Percentiles rank a stretch among this genome's conserved stretches.
phyloP scores from a whole-genome alignment of 2,888 invertebrate genomes.

The Linnaemya tessellans region DNA sequence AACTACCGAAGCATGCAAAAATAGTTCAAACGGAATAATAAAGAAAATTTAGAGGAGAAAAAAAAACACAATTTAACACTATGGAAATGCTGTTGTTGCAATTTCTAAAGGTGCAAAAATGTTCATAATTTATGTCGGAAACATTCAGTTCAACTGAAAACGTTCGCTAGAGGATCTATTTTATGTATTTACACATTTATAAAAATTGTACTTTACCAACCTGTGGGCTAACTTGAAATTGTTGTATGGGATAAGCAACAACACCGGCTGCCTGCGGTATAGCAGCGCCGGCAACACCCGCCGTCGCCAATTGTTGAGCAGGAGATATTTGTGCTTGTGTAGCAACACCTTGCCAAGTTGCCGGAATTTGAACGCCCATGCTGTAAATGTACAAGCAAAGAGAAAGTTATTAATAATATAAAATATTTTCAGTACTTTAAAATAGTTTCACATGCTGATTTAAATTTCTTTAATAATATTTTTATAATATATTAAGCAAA shows the following conservation, averaged over 20 bases:
- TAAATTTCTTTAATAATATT: too few species aligned
- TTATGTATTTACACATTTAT: conserved; percentile 41
- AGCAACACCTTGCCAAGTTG: conserved; percentile 90
- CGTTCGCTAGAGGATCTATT: conserved; percentile 7
- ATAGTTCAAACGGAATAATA: neutral
- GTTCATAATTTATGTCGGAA: conserved; percentile 48
- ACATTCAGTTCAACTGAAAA: conserved; percentile 17
- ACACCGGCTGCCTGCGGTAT: conserved; percentile 91
- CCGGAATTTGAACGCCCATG: conserved; percentile 93
- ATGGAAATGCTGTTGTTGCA: conserved; percentile 31
- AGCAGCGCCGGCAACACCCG: conserved; percentile 87
- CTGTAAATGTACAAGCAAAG: conserved; percentile 82
- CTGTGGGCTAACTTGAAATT: conserved; percentile 91
- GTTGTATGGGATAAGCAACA: conserved; percentile 95
- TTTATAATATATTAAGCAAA: too few species aligned
- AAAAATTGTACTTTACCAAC: conserved; percentile 77
- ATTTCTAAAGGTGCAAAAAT: conserved; percentile 70
- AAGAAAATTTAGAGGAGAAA: neutral
- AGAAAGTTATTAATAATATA: neutral
- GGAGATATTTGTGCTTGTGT: conserved; percentile 89
- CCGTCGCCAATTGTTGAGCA: conserved; percentile 87
- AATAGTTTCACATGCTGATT: neutral
- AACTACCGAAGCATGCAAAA: conserved; percentile 29
- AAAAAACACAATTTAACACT: conserved; percentile 37
- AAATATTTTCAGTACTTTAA: neutral